Base-by-base conservation (phyloP, 1,140 invertebrate species). In the Tyrophagus putrescentiae region DNA sequence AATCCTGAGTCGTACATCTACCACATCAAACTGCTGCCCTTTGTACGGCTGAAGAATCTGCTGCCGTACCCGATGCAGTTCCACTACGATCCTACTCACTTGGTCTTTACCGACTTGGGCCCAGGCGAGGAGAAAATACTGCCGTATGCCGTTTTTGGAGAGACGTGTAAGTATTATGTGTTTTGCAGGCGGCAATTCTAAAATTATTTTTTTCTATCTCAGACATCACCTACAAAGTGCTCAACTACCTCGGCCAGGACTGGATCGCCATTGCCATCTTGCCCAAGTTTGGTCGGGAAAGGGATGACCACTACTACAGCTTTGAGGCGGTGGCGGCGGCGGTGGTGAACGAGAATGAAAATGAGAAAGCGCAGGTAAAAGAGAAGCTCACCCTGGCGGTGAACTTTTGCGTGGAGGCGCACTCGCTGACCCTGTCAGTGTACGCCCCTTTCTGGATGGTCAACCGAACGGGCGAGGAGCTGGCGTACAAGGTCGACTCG, bases 361-460 rank as follows among this genome's bases (percentile, higher is more conserved):
- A n/a, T n/a, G n/a, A n/a, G n/a, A n/a, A n/a, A n/a, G n/a, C n/a
- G n/a, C n/a, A n/a, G 1, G 7, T 25, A 6, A 18, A 9, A 5
- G 7, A 1, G 4, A 32, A 48, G 6, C n/a, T n/a, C n/a, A n/a
- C 39, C 3, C 18, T 60, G 28, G 45, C 60, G 25, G 23, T 54
- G 7, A 60, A 60, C 13, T 60, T 53, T 2, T 52, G 13, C 5
- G 42, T 28, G 27, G 60, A 60, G 31, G 31, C 27, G n/a, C 32
- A 33, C 3, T 34, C 18, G 3, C 5, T 36, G n/a, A n/a, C 57
- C 9, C n/a, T 36, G 27, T 45, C 61, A 23, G 6, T 64, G 28
- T 64, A 58, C 28, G n/a, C 63, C 27, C 95, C 94, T 6, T 98
- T 95, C 74, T 98, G 94, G 93, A 92, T 98, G 86, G 76, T 98